Evolutionary conservation across 2,113 vertebrate species (phyloP).

Genomic region (Tetrax tetrax): DNA sequence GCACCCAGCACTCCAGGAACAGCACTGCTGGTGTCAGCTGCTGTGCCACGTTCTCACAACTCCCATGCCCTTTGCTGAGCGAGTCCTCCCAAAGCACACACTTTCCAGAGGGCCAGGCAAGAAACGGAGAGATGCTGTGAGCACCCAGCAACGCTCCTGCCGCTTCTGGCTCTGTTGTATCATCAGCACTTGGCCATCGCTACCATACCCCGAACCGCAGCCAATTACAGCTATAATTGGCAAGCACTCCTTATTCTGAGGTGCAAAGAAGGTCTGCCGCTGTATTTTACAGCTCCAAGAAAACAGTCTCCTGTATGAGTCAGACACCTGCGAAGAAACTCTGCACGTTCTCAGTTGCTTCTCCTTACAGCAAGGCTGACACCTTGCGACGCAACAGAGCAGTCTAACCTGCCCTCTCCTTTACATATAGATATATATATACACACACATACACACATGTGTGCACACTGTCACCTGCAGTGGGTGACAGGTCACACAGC

Average conservation of each 20-base stretch:
- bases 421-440: neutral
- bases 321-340: neutral
- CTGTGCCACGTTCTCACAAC: neutral
- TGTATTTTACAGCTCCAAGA: neutral
- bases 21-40: neutral
- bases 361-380: neutral
- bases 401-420: neutral
- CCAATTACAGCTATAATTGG: neutral
- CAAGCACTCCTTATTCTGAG: neutral
- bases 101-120: neutral
- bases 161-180: neutral
- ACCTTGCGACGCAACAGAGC: neutral
- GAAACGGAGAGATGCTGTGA: neutral
- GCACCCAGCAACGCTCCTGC: neutral
- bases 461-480: neutral
- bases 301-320: neutral
- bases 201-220: neutral
- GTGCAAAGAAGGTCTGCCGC: neutral
- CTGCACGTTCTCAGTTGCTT: neutral
- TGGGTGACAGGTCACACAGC: neutral
- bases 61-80: neutral
- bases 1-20: neutral
- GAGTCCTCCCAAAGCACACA: neutral
- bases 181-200: neutral
- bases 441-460: fast-evolving